Base-by-base conservation (phyloP, 1,140 invertebrate genomes). In the Conopomorpha cramerella region DNA sequence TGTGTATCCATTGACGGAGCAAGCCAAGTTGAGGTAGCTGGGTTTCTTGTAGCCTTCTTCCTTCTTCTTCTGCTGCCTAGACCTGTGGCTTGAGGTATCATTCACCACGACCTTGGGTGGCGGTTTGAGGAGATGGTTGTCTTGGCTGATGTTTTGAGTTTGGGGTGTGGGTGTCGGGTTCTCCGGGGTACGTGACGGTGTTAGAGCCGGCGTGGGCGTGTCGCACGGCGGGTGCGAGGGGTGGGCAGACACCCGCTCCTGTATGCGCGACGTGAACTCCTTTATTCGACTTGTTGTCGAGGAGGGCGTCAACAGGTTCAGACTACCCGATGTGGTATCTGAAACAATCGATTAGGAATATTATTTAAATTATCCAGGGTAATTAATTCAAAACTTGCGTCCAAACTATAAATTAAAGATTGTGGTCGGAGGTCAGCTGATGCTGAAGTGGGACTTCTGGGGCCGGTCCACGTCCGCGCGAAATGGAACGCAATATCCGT, bases 1-100 rank as follows among this genome's bases (percentile, higher is more conserved):
- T 0, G 88, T 90, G 61, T 95, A 95, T 7, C 93, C 93, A 73
- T 90, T 93, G 16, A 95, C 90, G 11, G 90, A 92, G 61, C 92
- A 93, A 32, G 92, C 91, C 33, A 95, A 74, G 54, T 88, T 90
- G 29, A 95, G 71, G 63, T 95, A 95, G 35, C 91, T 93, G 0
- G 92, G 92, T 41, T 76, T 76, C 42, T 76, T 76, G 14, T 70
- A 54, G 0, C 57, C 55, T 10, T 55, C 1, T 17, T 73, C 68
- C 38, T 73, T 71, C 19, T 64, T 73, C 8, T 62, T 60, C 30
- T 70, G 58, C 17, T 56, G 55, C 8, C 71, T 46, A 0, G 68
- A 73, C 34, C 71, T 55, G 18, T 76, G 67, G 30, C 66, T 76
- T 7, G 51, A 49, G 0, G 60, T 34, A 15, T 73, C 68, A 16